A percentile compares a stretch with the other conserved stretches of the same genome.
phyloP scores from a whole-genome alignment of 2,113 vertebrate genomes.

The Oceanodroma tethys region DNA sequence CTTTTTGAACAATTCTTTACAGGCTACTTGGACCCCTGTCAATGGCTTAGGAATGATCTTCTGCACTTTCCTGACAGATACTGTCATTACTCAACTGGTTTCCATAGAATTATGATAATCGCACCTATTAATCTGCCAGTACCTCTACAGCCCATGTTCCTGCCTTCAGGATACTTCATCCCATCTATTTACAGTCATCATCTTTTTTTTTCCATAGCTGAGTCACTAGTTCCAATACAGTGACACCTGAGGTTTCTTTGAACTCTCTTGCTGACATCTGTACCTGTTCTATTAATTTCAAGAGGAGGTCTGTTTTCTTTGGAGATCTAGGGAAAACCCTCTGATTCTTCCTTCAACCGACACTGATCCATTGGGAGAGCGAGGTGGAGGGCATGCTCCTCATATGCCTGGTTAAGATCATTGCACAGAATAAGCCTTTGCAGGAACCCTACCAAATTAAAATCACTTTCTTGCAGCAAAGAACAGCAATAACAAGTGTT shows the following conservation, averaged over 20 bases:
- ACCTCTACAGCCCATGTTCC: neutral
- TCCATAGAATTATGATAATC: neutral
- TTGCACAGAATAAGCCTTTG: neutral
- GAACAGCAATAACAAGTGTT: too few relatives aligned
- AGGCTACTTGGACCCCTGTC: neutral
- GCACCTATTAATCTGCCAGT: neutral
- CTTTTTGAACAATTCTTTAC: neutral
- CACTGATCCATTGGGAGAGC: neutral
- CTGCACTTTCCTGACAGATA: neutral
- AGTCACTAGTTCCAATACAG: neutral
- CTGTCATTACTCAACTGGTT: neutral
- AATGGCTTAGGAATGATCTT: neutral
- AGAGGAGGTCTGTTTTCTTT: neutral
- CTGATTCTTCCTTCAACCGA: neutral
- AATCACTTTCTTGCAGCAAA: neutral
- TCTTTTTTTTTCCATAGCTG: neutral
- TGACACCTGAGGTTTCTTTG: neutral
- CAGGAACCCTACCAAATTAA: neutral
- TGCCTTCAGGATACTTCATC: neutral
- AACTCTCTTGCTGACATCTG: neutral
- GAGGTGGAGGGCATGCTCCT: neutral
- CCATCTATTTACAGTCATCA: neutral
- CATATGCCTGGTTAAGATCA: neutral
- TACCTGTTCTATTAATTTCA: neutral
- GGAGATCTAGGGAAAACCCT: neutral